Evolutionary conservation across 2,888 invertebrate genomes (phyloP), one percentile per base, ranked within the genome.

Genomic region (Branchipolynoe longqiensis): DNA sequence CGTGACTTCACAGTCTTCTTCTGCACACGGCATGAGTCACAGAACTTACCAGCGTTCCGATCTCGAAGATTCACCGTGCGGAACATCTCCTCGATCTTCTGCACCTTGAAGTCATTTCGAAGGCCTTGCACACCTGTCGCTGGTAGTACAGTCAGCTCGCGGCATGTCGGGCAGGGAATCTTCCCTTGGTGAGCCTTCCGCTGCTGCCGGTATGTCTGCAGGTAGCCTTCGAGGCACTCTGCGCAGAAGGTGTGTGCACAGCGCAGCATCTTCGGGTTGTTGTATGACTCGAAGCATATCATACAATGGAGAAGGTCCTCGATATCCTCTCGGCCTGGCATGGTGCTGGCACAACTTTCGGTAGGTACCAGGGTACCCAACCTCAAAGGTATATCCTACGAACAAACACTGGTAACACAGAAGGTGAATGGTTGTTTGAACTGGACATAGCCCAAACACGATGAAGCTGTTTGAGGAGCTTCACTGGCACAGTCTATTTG

Each of bases 221-320:
- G 83, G 85, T 89, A 89, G 2, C 88, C 90, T 36, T 85, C 81
- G 1, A 90, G 83, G 81, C 90, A 90, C 54, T 88, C 87, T 33
- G 78, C 73, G 54, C 86, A 86, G 85, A 89, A 89, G 8, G 89
- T 89, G 85, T 89, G 89, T 1, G 87, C 89, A 69, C 89, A 89
- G n/a, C 85, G 82, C 58, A 90, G 86, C 88, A 90, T 90, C 64
- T 90, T 90, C 12, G 90, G 90, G 38, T 56, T 85, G 41, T 84
- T 59, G 83, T 88, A 90, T 6, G 85, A 28, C 31, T 90, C 90
- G 83, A 90, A 90, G 48, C 90, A 90, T 64, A 90, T 90, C 90
- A 90, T 90, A 81, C 90, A 90, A 31, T 89, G 89, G 14, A 90
- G 88, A 0, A 90, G 85, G 40, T 90, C 90, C 69, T 88, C 88